Conservation (phyloP, 2,888 invertebrate genomes). For the Hirtodrosophila confusa region DNA sequence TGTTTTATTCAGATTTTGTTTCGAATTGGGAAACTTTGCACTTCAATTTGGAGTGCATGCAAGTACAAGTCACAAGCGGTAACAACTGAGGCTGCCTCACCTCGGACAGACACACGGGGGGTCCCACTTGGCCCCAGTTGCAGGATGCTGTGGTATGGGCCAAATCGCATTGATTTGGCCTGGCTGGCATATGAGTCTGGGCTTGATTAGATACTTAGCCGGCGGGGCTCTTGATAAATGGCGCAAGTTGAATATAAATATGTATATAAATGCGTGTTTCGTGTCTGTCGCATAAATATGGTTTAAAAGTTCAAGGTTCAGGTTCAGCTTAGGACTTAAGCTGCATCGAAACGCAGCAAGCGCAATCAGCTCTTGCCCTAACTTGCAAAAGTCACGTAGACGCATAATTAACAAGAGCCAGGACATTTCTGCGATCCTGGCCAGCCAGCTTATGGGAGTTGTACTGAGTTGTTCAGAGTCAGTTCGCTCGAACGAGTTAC, state of each 20-base stretch:
- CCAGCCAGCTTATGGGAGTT: neutral
- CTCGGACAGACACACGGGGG: conserved; percentile 3
- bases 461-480: too few species aligned
- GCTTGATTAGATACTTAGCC: conserved; percentile 68
- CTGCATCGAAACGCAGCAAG: conserved; percentile 51
- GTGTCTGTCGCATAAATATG: conserved; percentile 51
- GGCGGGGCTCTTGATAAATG: conserved; percentile 61
- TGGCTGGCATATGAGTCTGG: conserved; percentile 63
- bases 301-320: conserved; percentile 64
- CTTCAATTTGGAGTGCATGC: conserved; percentile 75
- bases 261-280: conserved; percentile 7
- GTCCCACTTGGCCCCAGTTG: conserved; percentile 62
- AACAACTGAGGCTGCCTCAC: conserved; percentile 14
- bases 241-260: conserved; percentile 45
- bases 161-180: conserved; percentile 72
- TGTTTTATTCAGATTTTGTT: conserved; percentile 28
- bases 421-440: conserved; percentile 16
- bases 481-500: too few species aligned
- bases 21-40: conserved; percentile 67
- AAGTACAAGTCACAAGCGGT: conserved; percentile 48
- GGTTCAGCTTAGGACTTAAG: conserved; percentile 21
- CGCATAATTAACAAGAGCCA: conserved; percentile 68
- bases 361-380: conserved; percentile 19
- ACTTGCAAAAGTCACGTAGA: conserved; percentile 55
- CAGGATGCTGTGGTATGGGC: conserved; percentile 31